Base-by-base conservation (phyloP, 2,888 invertebrate species). In the Mystacides longicornis region DNA sequence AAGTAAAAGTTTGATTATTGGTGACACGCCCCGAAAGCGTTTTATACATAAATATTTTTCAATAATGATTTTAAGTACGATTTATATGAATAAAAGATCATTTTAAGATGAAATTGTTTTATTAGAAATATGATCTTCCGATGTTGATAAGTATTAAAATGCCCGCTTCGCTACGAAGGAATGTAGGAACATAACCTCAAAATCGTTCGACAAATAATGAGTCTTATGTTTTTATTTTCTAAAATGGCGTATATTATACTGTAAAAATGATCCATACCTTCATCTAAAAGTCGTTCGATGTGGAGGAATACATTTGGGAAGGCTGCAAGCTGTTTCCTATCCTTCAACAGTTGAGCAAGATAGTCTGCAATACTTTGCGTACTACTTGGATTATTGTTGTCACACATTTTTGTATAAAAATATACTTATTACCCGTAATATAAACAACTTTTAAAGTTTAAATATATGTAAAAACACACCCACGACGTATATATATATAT, bases 291-390 rank as follows among this genome's bases (percentile, higher is more conserved):
- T 75, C 98, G 87, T 80, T 99, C 98, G 75, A 97, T 88, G 82
- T 99, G 98, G 80, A 94, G 88, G 83, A 99, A 99, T 77, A 98
- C 93, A 84, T 96, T 97, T 67, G 98, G 98, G 81, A 99, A 96
- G 73, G 97, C 97, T 71, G 95, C 94, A 75, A 99, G 85, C 83
- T 98, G 97, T 83, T 98, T 98, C 83, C 97, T 93, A 86, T 99
- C 99, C 86, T 99, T 99, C 75, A 99, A 86, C 81, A 99, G 86
- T 82, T 99, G 98, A 75, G 98, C 96, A 83, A 99, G 85, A 83
- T 99, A 99, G 82, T 99, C 98, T 79, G 98, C 95, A 82, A 93
- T 92, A 81, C 93, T 93, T 78, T 93, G 93, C 79, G 93, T 93
- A 74, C 88, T 89, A 69, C 85, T 82, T 74, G 70, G 75, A 72